A percentile compares a stretch with the other conserved stretches of the same genome.
phyloP scores from a whole-genome alignment of 2,888 invertebrate genomes.

The Drepanosiphum platanoidis region DNA sequence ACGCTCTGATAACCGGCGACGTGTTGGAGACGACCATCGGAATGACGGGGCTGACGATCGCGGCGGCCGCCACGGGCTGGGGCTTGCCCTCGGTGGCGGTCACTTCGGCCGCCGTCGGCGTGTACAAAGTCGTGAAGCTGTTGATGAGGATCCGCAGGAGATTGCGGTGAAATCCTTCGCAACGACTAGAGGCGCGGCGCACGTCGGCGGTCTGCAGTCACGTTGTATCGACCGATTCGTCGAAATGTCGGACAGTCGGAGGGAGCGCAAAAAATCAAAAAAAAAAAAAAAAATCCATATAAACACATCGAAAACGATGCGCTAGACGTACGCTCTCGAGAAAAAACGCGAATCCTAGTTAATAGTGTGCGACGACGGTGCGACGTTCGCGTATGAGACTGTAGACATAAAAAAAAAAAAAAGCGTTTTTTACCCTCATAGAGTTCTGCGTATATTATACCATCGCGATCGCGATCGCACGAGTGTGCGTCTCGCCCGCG shows the following conservation, averaged over 20 bases:
- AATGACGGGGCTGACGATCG: slow-evolving; percentile 50
- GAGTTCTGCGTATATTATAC: no score
- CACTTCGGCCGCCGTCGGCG: slow-evolving; percentile 36
- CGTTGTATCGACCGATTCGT: not conserved
- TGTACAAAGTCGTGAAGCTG: slow-evolving; percentile 43
- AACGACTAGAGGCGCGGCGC: not conserved
- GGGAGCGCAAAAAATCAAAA: no score
- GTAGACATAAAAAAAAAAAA: no score
- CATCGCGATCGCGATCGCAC: no score
- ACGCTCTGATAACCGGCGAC: slow-evolving; percentile 51
- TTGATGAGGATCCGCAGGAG: slow-evolving; percentile 17
- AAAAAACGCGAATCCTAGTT: no score
- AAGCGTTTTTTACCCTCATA: no score
- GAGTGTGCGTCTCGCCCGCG: no score
- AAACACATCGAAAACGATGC: no score
- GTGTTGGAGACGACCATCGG: slow-evolving; percentile 53
- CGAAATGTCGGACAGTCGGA: not conserved
- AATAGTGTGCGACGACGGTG: no score
- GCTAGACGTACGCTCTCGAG: no score
- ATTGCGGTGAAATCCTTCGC: not conserved
- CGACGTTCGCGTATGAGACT: no score
- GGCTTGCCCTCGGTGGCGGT: slow-evolving; percentile 39
- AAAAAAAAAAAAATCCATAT: no score
- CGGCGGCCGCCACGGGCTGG: slow-evolving; percentile 46
- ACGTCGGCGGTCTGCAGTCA: not conserved